These are phyloP conservation scores for Parazoanthus darwini DNA, from an alignment of 92 coral and sea anemone species.

Conservation along the genomic window DNA sequence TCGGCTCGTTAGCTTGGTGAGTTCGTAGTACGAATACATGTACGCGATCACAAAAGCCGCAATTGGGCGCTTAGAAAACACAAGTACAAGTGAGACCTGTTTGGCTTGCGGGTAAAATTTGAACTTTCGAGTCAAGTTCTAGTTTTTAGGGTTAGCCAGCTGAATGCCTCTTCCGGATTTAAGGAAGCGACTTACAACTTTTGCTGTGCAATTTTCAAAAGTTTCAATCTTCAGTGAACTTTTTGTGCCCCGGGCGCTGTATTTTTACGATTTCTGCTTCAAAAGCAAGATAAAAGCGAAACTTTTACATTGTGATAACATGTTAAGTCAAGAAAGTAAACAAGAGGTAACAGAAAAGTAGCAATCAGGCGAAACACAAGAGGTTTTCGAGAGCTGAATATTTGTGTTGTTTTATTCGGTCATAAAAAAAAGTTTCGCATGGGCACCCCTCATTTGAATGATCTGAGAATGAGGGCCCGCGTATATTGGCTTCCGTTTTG, in stretches of 20 bases:
- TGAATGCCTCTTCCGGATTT: not conserved
- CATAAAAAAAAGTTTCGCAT: not conserved
- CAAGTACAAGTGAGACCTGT: not conserved
- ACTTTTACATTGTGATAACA: not conserved
- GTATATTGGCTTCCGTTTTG: not conserved
- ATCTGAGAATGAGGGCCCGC: not conserved
- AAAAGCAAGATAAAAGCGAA: not conserved
- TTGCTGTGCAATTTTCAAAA: slow-evolving; percentile 11
- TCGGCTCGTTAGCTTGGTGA: not conserved
- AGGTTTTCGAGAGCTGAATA: slow-evolving; percentile 1
- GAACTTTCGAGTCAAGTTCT: not conserved
- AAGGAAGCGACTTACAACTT: not conserved
- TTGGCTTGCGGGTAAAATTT: slow-evolving; percentile 33
- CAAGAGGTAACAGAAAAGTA: not conserved
- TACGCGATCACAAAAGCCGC: not conserved
- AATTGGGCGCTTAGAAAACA: not conserved
- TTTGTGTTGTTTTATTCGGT: not conserved
- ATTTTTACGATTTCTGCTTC: slow-evolving; percentile 4
- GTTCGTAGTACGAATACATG: not conserved
- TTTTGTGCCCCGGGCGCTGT: slow-evolving; percentile 39
- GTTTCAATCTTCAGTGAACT: slow-evolving; percentile 9
- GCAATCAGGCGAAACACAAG: not conserved
- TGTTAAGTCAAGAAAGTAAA: not conserved
- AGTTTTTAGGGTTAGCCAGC: not conserved
- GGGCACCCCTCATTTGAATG: not conserved